Evolutionary conservation across 1,140 invertebrate species (phyloP).

Genomic region (Linepithema humile): DNA sequence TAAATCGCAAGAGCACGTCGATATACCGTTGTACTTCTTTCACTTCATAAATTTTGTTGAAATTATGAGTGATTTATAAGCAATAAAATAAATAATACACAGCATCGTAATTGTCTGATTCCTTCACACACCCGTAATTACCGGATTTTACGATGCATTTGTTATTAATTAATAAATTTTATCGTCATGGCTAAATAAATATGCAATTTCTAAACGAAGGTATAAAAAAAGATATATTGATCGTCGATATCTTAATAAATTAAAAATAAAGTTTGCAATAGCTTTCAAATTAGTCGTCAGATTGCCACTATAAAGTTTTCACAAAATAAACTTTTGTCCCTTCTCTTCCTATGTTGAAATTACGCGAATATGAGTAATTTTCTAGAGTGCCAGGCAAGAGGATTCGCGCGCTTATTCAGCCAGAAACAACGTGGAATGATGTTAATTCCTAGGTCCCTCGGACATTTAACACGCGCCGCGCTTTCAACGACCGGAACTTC

Average conservation of each 20-base stretch:
- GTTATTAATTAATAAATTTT: no score
- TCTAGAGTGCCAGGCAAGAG: slow-evolving; percentile 5
- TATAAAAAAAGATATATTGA: no score
- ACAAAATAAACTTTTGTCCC: background rate
- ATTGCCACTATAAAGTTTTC: background rate
- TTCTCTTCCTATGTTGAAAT: background rate
- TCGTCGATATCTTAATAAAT: background rate
- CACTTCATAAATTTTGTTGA: background rate
- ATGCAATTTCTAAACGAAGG: no score
- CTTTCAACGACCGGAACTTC: slow-evolving; percentile 60
- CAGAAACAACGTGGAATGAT: slow-evolving; percentile 47
- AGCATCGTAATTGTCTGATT: background rate
- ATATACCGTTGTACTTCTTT: background rate
- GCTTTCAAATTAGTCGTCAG: background rate
- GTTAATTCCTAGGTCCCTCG: slow-evolving; percentile 46
- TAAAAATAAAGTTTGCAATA: background rate
- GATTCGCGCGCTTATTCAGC: slow-evolving; percentile 47
- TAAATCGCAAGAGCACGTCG: background rate
- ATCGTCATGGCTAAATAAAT: no score
- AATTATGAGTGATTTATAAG: background rate
- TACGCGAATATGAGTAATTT: slow-evolving; percentile 23
- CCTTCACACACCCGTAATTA: no score
- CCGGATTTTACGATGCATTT: no score
- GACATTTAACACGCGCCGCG: slow-evolving; percentile 54
- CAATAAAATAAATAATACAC: background rate